Evolutionary conservation across 2,888 invertebrate genomes (phyloP).

Genomic region (Blastobasis lacticolella): DNA sequence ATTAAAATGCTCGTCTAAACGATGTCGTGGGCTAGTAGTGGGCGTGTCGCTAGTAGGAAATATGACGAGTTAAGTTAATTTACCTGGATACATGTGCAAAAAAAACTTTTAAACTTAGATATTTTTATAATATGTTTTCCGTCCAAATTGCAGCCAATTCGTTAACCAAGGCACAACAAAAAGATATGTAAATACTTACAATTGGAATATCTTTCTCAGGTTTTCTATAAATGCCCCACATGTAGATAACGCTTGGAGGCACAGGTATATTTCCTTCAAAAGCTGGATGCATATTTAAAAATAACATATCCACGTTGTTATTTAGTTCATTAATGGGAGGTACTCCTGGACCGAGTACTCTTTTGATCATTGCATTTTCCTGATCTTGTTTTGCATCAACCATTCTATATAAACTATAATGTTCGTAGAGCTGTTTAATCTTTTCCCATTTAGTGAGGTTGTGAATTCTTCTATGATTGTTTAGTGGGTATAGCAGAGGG

Average conservation of each 20-base stretch:
- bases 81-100: no score
- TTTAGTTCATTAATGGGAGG: neutral
- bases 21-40: no score
- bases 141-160: no score
- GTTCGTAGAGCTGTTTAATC: neutral
- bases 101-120: no score
- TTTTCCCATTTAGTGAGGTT: neutral
- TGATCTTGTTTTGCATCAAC: neutral
- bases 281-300: conserved; percentile 33
- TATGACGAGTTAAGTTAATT: no score
- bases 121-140: no score
- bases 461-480: conserved; percentile 11
- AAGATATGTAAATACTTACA: conserved; percentile 16
- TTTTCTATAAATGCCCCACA: conserved; percentile 32
- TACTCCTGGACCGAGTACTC: conserved; percentile 1
- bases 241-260: conserved; percentile 28
- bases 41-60: no score
- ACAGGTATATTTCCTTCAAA: conserved; percentile 23
- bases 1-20: no score
- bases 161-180: no score
- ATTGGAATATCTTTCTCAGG: conserved; percentile 27
- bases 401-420: neutral
- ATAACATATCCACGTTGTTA: conserved; percentile 22
- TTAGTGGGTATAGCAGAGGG: conserved; percentile 30
- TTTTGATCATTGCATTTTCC: conserved; percentile 1